Conservation (phyloP, 2,888 invertebrate species). For the Pristionchus arcanus region DNA sequence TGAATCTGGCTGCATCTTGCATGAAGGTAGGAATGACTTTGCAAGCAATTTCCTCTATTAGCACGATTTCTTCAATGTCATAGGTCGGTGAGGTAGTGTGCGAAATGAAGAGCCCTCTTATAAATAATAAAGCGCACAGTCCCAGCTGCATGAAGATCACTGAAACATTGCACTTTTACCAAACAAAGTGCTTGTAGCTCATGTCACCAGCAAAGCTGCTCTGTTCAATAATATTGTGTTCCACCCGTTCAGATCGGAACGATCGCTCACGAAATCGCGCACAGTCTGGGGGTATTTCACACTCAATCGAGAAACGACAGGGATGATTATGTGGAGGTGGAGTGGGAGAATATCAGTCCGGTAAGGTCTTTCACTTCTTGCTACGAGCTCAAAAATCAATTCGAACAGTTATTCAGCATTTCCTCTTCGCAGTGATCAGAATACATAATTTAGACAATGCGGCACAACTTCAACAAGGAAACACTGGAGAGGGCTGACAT, state of each 20-base stretch:
- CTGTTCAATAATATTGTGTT: neutral
- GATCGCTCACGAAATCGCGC: conserved; percentile 40
- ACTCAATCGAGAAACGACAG: conserved; percentile 34
- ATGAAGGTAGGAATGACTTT: no score
- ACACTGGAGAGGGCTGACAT: neutral
- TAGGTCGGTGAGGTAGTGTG: no score
- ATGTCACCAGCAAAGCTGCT: no score
- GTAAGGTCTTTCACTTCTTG: neutral
- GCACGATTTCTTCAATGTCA: no score
- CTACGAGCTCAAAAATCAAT: no score
- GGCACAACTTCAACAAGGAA: conserved; percentile 47
- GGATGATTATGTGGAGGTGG: conserved; percentile 11
- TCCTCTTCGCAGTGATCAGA: neutral
- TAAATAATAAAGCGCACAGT: no score
- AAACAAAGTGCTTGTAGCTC: no score
- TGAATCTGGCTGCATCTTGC: conserved; percentile 19
- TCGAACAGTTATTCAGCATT: no score
- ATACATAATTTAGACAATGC: neutral
- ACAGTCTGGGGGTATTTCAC: conserved; percentile 26
- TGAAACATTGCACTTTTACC: no score
- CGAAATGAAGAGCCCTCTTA: no score
- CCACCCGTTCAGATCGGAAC: conserved; percentile 19
- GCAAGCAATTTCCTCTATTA: no score
- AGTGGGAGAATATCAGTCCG: conserved; percentile 44
- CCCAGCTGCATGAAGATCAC: no score